Conservation (phyloP, 2,797 vertebrate species). For the Ispidina lecontei region DNA sequence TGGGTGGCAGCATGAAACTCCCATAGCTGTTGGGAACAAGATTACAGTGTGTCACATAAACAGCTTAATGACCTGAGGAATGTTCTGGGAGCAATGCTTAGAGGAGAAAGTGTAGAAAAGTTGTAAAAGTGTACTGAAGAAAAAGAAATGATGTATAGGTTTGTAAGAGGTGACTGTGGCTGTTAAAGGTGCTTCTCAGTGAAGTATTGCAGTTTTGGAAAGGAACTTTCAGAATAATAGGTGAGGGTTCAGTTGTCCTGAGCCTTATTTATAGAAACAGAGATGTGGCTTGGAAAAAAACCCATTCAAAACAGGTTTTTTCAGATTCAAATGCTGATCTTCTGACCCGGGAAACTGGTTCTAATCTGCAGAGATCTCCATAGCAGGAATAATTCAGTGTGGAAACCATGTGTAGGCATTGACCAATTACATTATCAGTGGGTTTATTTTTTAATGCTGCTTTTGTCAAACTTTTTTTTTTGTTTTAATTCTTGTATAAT, state of each 20-base stretch:
- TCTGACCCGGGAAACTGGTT: constrained; percentile 6
- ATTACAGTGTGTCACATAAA: not conserved
- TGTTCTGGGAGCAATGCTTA: not conserved
- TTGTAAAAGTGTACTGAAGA: not conserved
- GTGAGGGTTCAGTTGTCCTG: not conserved
- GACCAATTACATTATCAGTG: not conserved
- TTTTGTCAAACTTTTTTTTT: not conserved
- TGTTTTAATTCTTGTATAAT: not conserved
- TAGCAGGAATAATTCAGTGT: not conserved
- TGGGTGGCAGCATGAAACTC: constrained; percentile 8
- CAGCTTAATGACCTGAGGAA: not conserved
- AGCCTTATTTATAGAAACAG: not conserved
- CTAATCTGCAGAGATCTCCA: not conserved
- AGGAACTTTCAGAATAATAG: not conserved
- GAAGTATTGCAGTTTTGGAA: not conserved
- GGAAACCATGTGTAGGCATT: not conserved
- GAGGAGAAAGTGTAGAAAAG: not conserved
- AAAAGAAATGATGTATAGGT: not conserved
- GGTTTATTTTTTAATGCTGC: not conserved
- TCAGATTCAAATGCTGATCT: not conserved
- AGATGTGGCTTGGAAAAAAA: not conserved
- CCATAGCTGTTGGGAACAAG: not conserved
- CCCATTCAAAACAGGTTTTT: not conserved
- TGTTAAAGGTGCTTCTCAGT: not conserved
- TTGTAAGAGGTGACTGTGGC: not conserved